A percentile compares a stretch with the other conserved stretches of the same genome.
Evolutionary conservation across 1,140 invertebrate genomes (phyloP).

Genomic region (Drosophila pachea): DNA sequence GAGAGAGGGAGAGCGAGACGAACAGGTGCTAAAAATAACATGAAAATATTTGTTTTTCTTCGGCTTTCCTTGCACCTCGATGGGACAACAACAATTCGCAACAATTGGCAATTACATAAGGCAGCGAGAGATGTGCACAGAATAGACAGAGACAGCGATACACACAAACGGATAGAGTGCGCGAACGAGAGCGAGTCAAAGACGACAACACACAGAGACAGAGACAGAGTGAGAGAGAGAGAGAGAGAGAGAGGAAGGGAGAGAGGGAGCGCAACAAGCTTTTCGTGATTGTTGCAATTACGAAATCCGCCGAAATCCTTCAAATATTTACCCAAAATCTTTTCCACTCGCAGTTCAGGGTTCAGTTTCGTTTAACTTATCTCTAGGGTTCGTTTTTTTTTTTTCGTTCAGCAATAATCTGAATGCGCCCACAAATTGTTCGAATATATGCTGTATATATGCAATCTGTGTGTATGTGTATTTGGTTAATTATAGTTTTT

Average conservation of each 20-base stretch:
- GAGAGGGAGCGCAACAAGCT: constrained; percentile 3
- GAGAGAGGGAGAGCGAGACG: constrained; percentile 4
- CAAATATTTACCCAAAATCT: constrained; percentile 48
- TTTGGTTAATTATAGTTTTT: constrained; percentile 8
- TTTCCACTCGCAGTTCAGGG: constrained; percentile 16
- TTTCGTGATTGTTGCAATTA: constrained; percentile 58
- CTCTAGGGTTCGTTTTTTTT: constrained; percentile 43
- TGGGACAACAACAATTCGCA: constrained; percentile 52
- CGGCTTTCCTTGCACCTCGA: constrained; percentile 16
- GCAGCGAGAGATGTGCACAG: constrained; percentile 24
- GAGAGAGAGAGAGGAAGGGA: neutral
- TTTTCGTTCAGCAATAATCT: constrained; percentile 48
- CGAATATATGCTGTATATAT: too few relatives aligned
- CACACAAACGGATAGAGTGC: constrained; percentile 6
- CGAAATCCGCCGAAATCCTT: constrained; percentile 37
- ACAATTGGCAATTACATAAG: constrained; percentile 60
- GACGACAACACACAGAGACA: neutral
- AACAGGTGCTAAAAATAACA: constrained; percentile 75
- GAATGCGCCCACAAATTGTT: constrained; percentile 48
- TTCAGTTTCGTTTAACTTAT: constrained; percentile 42
- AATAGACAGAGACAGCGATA: constrained; percentile 18
- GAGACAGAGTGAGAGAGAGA: neutral
- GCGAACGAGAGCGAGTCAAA: neutral
- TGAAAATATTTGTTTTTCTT: constrained; percentile 24
- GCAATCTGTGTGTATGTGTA: constrained; percentile 17